Base-by-base conservation (phyloP, 2,888 invertebrate genomes). In the Empis stercorea region DNA sequence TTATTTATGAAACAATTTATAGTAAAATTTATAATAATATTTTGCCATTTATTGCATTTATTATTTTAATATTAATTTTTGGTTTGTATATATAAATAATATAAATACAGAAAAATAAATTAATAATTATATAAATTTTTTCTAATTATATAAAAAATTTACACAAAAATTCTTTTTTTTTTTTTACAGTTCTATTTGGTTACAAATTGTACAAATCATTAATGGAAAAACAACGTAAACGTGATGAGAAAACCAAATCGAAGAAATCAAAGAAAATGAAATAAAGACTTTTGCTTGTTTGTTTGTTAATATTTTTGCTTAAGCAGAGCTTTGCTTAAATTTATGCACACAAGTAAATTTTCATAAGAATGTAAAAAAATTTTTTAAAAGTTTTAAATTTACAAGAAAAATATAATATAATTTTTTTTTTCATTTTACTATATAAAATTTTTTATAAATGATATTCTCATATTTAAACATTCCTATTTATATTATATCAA, bases 221-320 rank as follows among this genome's bases (percentile, higher is more conserved):
- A 56, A 74, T 76, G 49, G 84, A 84, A n/a, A 81, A 83, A 56
- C 80, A 85, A 57, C 67, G 71, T 52, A 80, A 79, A 56, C 73
- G 76, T 53, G 83, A 85, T 60, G 85, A 86, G 57, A 87, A 87
- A 68, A 80, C 76, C 63, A 82, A 79, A 59, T 70, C 76, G 44
- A 87, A 84, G 62, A 80, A 81, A 58, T 71, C 79, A 67, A 82
- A 83, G 58, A 87, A 84, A 72, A 85, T 83, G 63, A 84, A 83
- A 65, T 80, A 65, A 45, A 27, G 23, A 20, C 20, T 20, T 20
- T 20, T n/a, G n/a, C n/a, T 20, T 20, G 3, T 20, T 27, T 27
- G 7, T 27, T 27, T 20, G 5, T 20, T 27, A 7, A 27, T 27
- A 7, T 7, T 7, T 7, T 27, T 27, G 23, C 23, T 27, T 27